Percentiles rank a stretch among this genome's conserved stretches.
These are phyloP conservation scores for Cephus rjabovi DNA, from an alignment of 2,888 invertebrate genomes.

Conservation along the genomic window DNA sequence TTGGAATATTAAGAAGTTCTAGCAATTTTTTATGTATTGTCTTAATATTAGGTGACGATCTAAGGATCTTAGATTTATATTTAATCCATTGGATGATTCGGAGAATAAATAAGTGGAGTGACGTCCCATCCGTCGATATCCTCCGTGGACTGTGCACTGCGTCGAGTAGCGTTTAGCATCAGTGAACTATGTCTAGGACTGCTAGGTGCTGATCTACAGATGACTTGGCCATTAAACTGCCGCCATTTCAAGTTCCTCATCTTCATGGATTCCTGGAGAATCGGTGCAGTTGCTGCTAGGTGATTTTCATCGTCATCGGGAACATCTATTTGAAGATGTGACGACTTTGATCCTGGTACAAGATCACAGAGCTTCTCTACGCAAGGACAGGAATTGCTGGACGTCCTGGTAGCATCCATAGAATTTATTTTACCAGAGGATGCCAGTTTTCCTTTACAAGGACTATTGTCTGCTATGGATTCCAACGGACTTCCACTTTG, in stretches of 20 bases:
- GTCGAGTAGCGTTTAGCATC: slow-evolving; percentile 34
- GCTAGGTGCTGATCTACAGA: slow-evolving; percentile 55
- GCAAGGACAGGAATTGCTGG: slow-evolving; percentile 80
- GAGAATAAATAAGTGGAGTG: slow-evolving; percentile 45
- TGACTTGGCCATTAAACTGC: slow-evolving; percentile 31
- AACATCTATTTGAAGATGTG: background rate
- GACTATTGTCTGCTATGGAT: slow-evolving; percentile 72
- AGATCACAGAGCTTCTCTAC: slow-evolving; percentile 70
- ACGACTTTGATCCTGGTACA: background rate
- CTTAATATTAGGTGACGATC: background rate
- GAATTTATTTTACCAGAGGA: slow-evolving; percentile 69
- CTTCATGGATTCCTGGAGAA: slow-evolving; percentile 16
- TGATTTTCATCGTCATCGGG: slow-evolving; percentile 1
- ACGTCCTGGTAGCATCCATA: slow-evolving; percentile 65
- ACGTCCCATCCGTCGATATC: slow-evolving; percentile 58
- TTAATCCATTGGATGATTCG: slow-evolving; percentile 9
- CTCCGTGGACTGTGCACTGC: slow-evolving; percentile 52
- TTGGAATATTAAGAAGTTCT: background rate
- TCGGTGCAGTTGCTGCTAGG: slow-evolving; percentile 22
- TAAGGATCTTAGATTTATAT: background rate
- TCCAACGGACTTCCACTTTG: slow-evolving; percentile 67
- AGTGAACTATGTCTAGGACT: slow-evolving; percentile 49
- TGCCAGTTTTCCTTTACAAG: slow-evolving; percentile 67
- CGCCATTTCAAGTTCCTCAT: slow-evolving; percentile 30
- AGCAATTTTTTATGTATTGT: background rate